phyloP scores from a whole-genome alignment of 2,888 invertebrate genomes.

The Nemotelus nigrinus region DNA sequence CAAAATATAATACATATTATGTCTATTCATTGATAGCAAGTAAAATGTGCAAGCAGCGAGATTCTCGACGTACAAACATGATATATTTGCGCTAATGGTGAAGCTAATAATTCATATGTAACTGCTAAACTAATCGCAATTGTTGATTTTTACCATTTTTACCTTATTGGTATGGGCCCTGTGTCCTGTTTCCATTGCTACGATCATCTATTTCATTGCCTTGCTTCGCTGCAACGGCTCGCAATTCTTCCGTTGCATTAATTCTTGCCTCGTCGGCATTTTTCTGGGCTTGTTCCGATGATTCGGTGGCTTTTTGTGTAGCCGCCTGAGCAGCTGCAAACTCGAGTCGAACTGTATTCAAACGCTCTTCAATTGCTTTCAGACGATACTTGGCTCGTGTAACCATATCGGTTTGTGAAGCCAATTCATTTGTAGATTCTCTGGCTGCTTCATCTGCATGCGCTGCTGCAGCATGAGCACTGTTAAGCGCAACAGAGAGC shows the following conservation, averaged over 20 bases:
- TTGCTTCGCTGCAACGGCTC: background rate
- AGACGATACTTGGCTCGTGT: conserved; percentile 75
- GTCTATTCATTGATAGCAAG: no score
- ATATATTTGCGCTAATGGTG: no score
- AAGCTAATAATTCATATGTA: no score
- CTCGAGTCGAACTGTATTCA: conserved; percentile 73
- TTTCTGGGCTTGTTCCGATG: conserved; percentile 69
- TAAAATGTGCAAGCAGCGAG: no score
- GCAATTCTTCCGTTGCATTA: background rate
- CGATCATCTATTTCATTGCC: no score
- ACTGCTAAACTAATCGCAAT: no score
- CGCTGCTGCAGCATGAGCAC: conserved; percentile 76
- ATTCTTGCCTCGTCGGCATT: conserved; percentile 71
- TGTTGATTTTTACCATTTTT: no score
- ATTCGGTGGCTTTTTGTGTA: conserved; percentile 65
- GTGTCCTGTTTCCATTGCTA: no score
- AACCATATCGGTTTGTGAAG: conserved; percentile 78
- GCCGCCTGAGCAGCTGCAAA: conserved; percentile 54
- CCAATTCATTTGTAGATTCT: conserved; percentile 76
- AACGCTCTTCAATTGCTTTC: conserved; percentile 72
- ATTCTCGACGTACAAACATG: no score
- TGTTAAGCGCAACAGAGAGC: conserved; percentile 75
- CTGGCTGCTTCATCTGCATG: conserved; percentile 76
- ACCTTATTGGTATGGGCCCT: no score
- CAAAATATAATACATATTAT: no score